Evolutionary conservation across 2,797 vertebrate species (phyloP).

Genomic region (Megaceryle alcyon): DNA sequence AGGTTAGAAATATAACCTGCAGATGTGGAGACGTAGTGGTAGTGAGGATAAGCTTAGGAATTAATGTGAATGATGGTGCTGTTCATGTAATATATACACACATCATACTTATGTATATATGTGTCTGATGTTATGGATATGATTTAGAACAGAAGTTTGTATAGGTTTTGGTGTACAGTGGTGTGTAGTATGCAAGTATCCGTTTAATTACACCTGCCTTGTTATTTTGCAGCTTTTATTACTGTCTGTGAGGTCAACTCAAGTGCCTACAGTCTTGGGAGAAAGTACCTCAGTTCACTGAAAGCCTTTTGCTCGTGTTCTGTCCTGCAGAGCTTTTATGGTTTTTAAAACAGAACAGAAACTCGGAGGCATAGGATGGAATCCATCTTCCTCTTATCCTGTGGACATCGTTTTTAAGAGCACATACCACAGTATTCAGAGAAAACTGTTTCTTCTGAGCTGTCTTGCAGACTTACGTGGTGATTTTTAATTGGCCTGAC

Average conservation of each 20-base stretch:
- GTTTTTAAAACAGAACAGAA: background rate
- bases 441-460: background rate
- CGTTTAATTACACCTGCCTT: conserved; percentile 24
- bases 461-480: background rate
- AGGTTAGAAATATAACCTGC: fast-evolving
- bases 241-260: background rate
- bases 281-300: background rate
- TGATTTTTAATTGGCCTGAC: conserved; percentile 7
- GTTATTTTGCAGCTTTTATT: conserved; percentile 7
- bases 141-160: background rate
- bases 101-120: too few relatives aligned
- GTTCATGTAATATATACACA: too few relatives aligned
- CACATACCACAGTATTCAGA: background rate
- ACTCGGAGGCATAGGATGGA: background rate
- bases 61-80: background rate
- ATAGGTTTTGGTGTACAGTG: background rate
- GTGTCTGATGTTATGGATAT: background rate
- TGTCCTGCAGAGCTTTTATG: background rate
- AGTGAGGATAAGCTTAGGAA: background rate
- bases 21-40: background rate
- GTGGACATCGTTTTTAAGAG: background rate
- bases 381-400: background rate
- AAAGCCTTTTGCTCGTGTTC: background rate
- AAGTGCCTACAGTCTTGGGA: background rate
- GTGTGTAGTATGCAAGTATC: background rate